Conservation (phyloP, 2,113 vertebrate species). For the Eira barbara region DNA sequence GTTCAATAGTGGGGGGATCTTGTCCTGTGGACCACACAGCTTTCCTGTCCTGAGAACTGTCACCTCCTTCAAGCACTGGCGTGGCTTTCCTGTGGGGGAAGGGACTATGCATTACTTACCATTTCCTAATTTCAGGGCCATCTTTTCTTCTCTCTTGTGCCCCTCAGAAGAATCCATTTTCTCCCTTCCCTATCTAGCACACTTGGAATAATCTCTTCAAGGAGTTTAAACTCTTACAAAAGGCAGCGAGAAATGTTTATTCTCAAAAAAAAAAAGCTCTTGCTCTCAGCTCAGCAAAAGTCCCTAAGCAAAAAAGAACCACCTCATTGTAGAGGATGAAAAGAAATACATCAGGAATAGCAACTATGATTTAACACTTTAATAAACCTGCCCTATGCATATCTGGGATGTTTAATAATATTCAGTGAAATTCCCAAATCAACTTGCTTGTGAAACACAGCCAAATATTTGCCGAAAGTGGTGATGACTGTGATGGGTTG, state of each 20-base stretch:
- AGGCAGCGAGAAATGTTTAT: neutral
- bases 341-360: neutral
- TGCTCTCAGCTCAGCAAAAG: neutral
- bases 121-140: neutral
- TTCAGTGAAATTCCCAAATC: neutral
- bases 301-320: neutral
- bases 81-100: neutral
- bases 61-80: neutral
- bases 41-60: neutral
- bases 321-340: neutral
- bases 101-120: neutral
- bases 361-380: slow-evolving; percentile 13
- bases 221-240: slow-evolving; percentile 16
- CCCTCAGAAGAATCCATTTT: slow-evolving; percentile 5
- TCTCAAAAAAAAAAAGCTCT: neutral
- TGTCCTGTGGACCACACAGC: fast-evolving
- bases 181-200: neutral
- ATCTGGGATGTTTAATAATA: neutral
- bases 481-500: neutral
- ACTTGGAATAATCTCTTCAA: slow-evolving; percentile 24
- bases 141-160: neutral
- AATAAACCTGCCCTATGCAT: neutral
- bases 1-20: fast-evolving
- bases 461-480: neutral
- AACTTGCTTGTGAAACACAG: neutral